phyloP scores from a whole-genome alignment of 2,888 invertebrate genomes.

The Acrobasis suavella region DNA sequence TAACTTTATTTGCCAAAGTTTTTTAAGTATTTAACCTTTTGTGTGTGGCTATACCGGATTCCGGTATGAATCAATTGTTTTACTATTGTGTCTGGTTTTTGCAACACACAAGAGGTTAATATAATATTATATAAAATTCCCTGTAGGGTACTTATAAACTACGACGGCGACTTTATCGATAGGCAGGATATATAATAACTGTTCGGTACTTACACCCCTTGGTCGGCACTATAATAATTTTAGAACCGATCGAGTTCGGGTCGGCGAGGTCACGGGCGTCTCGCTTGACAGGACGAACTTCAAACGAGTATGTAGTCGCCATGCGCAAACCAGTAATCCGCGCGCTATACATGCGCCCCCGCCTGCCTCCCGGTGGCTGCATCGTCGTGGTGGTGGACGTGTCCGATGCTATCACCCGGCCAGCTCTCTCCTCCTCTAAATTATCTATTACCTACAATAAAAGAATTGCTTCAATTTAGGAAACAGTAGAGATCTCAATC shows the following conservation, averaged over 20 bases:
- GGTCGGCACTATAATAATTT: constrained; percentile 89
- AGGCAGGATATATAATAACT: background rate
- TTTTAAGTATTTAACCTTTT: too few relatives aligned
- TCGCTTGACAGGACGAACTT: constrained; percentile 84
- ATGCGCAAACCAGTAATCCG: constrained; percentile 88
- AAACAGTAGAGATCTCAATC: constrained; percentile 11
- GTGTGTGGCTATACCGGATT: too few relatives aligned
- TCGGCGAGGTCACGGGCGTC: constrained; percentile 77
- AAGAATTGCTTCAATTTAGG: constrained; percentile 26
- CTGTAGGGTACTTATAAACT: too few relatives aligned
- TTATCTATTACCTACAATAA: constrained; percentile 62
- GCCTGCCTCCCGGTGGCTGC: constrained; percentile 41
- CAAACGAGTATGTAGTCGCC: constrained; percentile 92
- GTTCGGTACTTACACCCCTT: constrained; percentile 88
- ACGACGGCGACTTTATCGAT: too few relatives aligned
- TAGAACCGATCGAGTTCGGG: constrained; percentile 83
- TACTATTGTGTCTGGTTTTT: too few relatives aligned
- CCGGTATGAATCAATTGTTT: too few relatives aligned
- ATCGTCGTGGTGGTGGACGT: constrained; percentile 39
- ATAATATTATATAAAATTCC: too few relatives aligned
- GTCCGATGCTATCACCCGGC: constrained; percentile 30
- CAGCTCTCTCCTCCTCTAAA: constrained; percentile 55
- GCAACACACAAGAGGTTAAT: too few relatives aligned
- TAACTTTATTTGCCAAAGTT: too few relatives aligned
- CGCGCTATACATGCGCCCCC: constrained; percentile 76